A percentile compares a stretch with the other conserved stretches of the same genome.
Evolutionary conservation across 2,113 vertebrate genomes (phyloP).

Genomic region (Axis porcinus): DNA sequence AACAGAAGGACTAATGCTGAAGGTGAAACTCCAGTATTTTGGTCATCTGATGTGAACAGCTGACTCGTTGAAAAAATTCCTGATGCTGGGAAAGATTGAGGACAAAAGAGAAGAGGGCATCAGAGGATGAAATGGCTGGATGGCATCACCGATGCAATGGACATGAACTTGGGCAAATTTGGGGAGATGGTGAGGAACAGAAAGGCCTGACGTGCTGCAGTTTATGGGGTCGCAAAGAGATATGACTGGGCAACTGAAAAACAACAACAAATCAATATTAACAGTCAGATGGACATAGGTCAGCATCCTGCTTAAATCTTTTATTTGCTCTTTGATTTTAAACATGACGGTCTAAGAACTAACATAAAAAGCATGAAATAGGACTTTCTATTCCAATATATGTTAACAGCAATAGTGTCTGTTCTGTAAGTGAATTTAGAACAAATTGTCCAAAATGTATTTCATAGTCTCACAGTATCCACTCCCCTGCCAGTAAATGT

Average conservation of each 20-base stretch:
- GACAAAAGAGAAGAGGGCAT: neutral
- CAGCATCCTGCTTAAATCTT: neutral
- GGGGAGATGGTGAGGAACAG: neutral
- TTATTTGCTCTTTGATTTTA: neutral
- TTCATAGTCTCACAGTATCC: neutral
- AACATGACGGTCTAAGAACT: neutral
- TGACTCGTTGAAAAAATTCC: neutral
- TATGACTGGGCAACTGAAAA: neutral
- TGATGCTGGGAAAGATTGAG: neutral
- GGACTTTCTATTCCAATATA: neutral
- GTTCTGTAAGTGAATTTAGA: conserved; percentile 28
- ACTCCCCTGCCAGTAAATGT: neutral
- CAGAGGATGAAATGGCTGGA: neutral
- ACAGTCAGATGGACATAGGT: neutral
- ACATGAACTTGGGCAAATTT: neutral
- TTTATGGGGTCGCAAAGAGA: neutral
- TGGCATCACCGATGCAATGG: neutral
- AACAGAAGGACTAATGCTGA: neutral
- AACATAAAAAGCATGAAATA: neutral
- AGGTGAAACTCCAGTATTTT: neutral
- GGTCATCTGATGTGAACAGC: neutral
- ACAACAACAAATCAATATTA: neutral
- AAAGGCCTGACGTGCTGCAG: neutral
- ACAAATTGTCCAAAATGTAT: neutral
- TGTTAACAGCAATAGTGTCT: neutral